Conservation (phyloP, 2,797 vertebrate genomes). For the Enoplosus armatus region DNA sequence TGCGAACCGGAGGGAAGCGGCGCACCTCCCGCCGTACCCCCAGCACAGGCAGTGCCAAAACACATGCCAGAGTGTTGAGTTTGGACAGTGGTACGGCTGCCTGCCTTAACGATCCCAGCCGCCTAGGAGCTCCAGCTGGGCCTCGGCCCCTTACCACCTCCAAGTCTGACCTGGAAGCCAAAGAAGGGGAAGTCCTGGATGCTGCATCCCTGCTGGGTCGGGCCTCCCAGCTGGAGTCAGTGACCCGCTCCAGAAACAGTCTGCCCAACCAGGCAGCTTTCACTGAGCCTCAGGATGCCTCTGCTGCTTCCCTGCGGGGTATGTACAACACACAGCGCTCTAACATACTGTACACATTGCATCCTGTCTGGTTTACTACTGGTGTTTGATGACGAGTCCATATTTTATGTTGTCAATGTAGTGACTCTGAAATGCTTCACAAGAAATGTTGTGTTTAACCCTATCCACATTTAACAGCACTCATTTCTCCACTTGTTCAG, state of each 20-base stretch:
- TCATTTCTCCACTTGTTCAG: background rate
- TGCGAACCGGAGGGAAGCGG: slow-evolving; percentile 83
- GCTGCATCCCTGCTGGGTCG: slow-evolving; percentile 95
- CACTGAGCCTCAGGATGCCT: slow-evolving; percentile 91
- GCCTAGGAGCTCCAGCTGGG: slow-evolving; percentile 91
- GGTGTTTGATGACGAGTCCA: slow-evolving; percentile 30
- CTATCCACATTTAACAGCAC: background rate
- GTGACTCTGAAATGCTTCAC: slow-evolving; percentile 10
- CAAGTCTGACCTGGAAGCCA: slow-evolving; percentile 99
- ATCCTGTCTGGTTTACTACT: slow-evolving; percentile 14
- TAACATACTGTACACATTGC: slow-evolving; percentile 29
- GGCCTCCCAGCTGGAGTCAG: slow-evolving; percentile 97
- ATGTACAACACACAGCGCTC: slow-evolving; percentile 59
- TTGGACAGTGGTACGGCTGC: slow-evolving; percentile 95
- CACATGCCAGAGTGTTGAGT: slow-evolving; percentile 94
- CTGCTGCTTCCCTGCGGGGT: slow-evolving; percentile 88
- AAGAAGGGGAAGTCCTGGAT: slow-evolving; percentile 99
- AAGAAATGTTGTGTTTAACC: slow-evolving; percentile 1
- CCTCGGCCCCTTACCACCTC: slow-evolving; percentile 96
- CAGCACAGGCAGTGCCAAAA: slow-evolving; percentile 93
- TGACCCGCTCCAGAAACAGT: slow-evolving; percentile 98
- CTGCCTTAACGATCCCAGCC: slow-evolving; percentile 93
- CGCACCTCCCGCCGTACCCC: slow-evolving; percentile 90
- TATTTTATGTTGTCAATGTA: slow-evolving; percentile 6
- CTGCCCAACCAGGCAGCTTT: slow-evolving; percentile 94